A percentile compares a stretch with the other conserved stretches of the same genome.
phyloP scores from a whole-genome alignment of 1,140 invertebrate species.

The Drosophila fuyamai region DNA sequence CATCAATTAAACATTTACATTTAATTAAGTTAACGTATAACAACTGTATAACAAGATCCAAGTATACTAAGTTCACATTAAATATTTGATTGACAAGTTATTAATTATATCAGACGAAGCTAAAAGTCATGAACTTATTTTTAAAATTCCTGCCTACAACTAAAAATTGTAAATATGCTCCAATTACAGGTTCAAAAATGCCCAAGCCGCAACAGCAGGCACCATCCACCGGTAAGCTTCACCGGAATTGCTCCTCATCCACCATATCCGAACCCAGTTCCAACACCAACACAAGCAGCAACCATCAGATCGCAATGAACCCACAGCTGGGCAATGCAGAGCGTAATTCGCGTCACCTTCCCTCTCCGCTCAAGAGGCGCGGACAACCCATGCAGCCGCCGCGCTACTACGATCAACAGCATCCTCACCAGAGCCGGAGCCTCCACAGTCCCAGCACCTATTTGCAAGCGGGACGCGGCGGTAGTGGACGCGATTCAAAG shows the following conservation, averaged over 20 bases:
- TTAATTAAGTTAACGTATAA: too few relatives aligned
- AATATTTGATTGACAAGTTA: not conserved
- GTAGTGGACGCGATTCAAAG: constrained; percentile 77
- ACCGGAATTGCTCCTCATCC: constrained; percentile 69
- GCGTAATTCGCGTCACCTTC: constrained; percentile 75
- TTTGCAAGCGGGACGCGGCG: constrained; percentile 49
- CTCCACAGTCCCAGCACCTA: constrained; percentile 71
- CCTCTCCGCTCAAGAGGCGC: constrained; percentile 77
- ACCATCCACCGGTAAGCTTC: constrained; percentile 40
- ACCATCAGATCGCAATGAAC: constrained; percentile 29
- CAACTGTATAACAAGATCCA: too few relatives aligned
- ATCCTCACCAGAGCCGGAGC: constrained; percentile 51
- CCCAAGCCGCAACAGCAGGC: constrained; percentile 37
- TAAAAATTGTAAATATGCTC: not conserved
- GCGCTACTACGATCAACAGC: constrained; percentile 69
- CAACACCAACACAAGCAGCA: constrained; percentile 69
- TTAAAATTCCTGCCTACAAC: not conserved
- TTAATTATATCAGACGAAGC: not conserved
- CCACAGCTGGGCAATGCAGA: constrained; percentile 48
- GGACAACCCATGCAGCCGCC: constrained; percentile 53
- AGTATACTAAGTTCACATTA: too few relatives aligned
- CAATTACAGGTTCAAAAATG: constrained; percentile 48
- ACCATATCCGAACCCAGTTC: constrained; percentile 83
- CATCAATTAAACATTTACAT: too few relatives aligned
- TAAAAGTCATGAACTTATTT: not conserved